Percentiles rank a stretch among this genome's conserved stretches.
These are phyloP conservation scores for Notodonta dromedarius DNA, from an alignment of 2,888 invertebrate species.

Conservation along the genomic window DNA sequence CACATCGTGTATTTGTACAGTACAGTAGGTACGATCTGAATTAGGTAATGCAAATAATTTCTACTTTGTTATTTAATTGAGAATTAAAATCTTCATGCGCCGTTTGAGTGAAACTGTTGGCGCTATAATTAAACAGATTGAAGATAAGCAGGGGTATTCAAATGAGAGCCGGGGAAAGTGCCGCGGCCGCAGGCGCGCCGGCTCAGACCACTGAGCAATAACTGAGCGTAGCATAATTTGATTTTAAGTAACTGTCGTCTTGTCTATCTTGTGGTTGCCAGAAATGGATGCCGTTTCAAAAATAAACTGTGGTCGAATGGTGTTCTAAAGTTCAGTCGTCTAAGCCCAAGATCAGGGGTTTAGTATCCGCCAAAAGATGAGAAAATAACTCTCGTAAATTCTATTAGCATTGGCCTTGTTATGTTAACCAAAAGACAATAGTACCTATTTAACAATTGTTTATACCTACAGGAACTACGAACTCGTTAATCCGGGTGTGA, in stretches of 20 bases:
- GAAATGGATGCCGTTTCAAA: neutral
- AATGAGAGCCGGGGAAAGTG: conserved; percentile 57
- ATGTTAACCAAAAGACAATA: no score
- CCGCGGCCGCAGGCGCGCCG: conserved; percentile 31
- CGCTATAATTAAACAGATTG: conserved; percentile 48
- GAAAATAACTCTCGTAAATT: no score
- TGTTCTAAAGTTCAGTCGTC: no score
- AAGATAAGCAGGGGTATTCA: conserved; percentile 53
- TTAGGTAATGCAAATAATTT: neutral
- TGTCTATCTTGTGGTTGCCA: neutral
- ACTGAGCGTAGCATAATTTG: conserved; percentile 17
- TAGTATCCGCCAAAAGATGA: no score
- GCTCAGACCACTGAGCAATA: conserved; percentile 18
- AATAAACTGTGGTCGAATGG: neutral
- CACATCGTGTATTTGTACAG: no score
- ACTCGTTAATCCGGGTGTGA: neutral
- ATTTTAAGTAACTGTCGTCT: conserved; percentile 8
- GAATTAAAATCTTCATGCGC: conserved; percentile 36
- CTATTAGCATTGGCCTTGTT: no score
- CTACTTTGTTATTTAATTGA: conserved; percentile 21
- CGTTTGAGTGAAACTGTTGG: conserved; percentile 34
- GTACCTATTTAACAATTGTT: no score
- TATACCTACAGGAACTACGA: no score
- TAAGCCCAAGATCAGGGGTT: neutral
- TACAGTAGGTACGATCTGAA: neutral